Evolutionary conservation across 2,888 invertebrate species (phyloP).

Genomic region (Atherix ibis): DNA sequence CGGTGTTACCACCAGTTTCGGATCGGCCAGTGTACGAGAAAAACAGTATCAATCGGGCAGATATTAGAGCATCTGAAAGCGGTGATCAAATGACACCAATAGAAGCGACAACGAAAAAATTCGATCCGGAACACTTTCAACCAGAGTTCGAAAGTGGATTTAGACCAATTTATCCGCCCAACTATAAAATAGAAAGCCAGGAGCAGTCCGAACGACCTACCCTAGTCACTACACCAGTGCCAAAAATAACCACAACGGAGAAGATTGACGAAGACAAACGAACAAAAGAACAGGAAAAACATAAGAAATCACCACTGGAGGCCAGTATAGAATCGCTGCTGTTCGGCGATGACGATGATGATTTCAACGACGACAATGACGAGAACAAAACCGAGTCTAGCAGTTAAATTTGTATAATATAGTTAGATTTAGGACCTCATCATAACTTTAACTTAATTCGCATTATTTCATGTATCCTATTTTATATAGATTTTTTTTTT

Average conservation of each 20-base stretch:
- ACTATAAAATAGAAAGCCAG: slow-evolving; percentile 19
- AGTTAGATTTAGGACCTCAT: no score
- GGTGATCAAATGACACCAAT: slow-evolving; percentile 10
- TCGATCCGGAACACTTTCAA: slow-evolving; percentile 49
- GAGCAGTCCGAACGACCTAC: slow-evolving; percentile 12
- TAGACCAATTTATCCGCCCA: slow-evolving; percentile 45
- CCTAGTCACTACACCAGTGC: slow-evolving; percentile 1
- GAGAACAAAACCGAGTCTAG: slow-evolving; percentile 10
- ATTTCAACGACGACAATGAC: slow-evolving; percentile 11
- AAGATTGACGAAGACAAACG: slow-evolving; percentile 6
- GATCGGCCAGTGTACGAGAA: slow-evolving; percentile 20
- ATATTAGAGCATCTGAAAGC: slow-evolving; percentile 16
- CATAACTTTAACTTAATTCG: no score
- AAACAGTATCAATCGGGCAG: slow-evolving; percentile 28
- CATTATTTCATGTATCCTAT: no score
- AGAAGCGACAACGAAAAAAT: slow-evolving; percentile 34
- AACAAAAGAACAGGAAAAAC: no score
- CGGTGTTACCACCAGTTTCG: slow-evolving; percentile 34
- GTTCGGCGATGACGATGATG: slow-evolving; percentile 27
- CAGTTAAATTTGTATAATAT: no score
- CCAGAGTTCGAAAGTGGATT: slow-evolving; percentile 54
- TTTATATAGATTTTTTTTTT: no score
- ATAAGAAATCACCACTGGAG: slow-evolving; percentile 28
- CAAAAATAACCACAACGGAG: slow-evolving; percentile 3
- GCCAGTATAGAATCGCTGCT: slow-evolving; percentile 29